Conservation (phyloP, 1,140 invertebrate species). For the Lepidurus arcticus region DNA sequence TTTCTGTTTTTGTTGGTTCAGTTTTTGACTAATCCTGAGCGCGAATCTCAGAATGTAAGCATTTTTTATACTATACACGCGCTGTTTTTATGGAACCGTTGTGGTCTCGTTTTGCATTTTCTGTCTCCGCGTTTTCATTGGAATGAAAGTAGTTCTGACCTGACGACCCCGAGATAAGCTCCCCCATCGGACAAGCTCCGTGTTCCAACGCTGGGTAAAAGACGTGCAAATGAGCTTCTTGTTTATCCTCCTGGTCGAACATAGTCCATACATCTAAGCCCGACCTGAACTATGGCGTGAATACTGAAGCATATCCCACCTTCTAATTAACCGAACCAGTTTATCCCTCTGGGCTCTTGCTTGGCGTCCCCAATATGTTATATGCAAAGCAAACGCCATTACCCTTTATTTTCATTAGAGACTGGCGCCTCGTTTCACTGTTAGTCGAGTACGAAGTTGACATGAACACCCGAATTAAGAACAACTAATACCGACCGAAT, state of each 20-base stretch:
- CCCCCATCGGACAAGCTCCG: neutral
- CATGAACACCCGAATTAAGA: neutral
- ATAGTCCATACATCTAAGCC: neutral
- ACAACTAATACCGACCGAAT: neutral
- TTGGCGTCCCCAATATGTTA: too few relatives aligned
- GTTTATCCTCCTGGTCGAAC: neutral
- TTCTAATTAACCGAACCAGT: neutral
- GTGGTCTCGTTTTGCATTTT: neutral
- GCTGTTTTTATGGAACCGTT: neutral
- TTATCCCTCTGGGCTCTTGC: neutral
- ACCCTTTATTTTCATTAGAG: too few relatives aligned
- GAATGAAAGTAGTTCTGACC: neutral
- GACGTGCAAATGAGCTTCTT: constrained; percentile 17
- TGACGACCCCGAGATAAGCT: neutral
- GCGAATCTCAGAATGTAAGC: neutral
- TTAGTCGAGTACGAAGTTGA: too few relatives aligned
- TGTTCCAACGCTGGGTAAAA: neutral
- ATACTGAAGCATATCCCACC: neutral
- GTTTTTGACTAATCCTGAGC: neutral
- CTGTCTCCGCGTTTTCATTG: neutral
- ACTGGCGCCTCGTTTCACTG: too few relatives aligned
- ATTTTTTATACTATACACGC: constrained; percentile 5
- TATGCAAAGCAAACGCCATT: too few relatives aligned
- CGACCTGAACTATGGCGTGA: neutral
- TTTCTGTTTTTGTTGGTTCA: neutral